phyloP scores from a whole-genome alignment of 2,888 invertebrate species.

The Lutraria lutraria region DNA sequence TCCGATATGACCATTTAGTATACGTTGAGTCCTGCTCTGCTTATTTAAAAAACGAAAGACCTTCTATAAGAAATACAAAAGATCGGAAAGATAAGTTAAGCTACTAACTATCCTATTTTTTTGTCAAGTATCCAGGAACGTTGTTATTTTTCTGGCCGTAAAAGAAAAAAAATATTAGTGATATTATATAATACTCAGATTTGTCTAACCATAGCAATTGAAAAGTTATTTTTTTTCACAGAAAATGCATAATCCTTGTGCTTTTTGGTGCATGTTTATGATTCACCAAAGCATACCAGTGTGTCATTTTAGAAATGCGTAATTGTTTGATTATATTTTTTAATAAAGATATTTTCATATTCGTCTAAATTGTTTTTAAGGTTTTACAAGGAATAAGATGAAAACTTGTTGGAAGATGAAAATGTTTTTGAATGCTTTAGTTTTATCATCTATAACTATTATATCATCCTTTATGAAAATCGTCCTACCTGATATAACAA shows the following conservation, averaged over 20 bases:
- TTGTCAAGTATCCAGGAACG: too few species aligned
- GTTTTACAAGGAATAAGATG: not conserved
- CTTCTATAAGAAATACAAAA: too few species aligned
- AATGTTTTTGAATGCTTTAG: not conserved
- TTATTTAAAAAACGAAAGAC: too few species aligned
- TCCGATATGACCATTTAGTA: too few species aligned
- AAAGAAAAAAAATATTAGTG: not conserved
- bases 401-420: not conserved
- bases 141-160: not conserved
- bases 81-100: too few species aligned
- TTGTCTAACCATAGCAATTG: not conserved
- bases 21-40: too few species aligned
- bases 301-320: not conserved
- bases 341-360: not conserved
- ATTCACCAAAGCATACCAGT: not conserved
- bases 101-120: too few species aligned
- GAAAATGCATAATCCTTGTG: not conserved
- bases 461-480: not conserved
- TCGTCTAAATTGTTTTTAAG: not conserved
- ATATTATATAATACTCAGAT: not conserved
- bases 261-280: not conserved
- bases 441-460: too few species aligned
- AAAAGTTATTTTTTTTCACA: constrained; percentile 15
- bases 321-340: not conserved
- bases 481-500: not conserved